Base-by-base conservation (phyloP, 2,888 invertebrate genomes). In the Pilophorus perplexus region DNA sequence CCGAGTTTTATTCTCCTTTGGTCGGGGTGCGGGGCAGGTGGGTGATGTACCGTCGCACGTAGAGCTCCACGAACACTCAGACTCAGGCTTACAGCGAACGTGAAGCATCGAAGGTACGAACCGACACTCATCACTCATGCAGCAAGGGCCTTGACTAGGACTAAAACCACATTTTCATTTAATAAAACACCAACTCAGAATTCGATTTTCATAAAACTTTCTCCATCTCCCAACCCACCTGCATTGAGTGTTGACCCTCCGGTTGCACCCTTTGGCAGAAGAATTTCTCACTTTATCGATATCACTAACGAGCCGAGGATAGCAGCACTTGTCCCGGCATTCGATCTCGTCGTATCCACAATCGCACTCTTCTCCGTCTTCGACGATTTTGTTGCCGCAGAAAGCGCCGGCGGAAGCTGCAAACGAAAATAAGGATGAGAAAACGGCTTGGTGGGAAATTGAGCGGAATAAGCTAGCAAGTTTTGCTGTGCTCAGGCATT, bases 371-470 rank as follows among this genome's bases (percentile, higher is more conserved):
- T 99, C 99, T 52, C 93, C 95, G 23, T 88, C 90, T 77, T 99
- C 99, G 0, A 95, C 94, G 74, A 99, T 95, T 80, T 96, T 96
- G 79, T 99, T 99, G 64, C 99, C 99, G 79, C 99, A 99, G 85
- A 98, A 99, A 25, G 98, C 94, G 67, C 93, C 94, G 68, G 86
- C 88, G 62, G 89, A 87, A n/a, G 87, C 88, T 80, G 73, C 44
- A 66, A 64, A 28, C 16, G n/a, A 28, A 44, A 50, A n/a, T n/a
- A n/a, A n/a, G n/a, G n/a, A n/a, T n/a, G n/a, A n/a, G n/a, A n/a
- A n/a, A n/a, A 16, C 22, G 14, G 16, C 20, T 16, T 16, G 10
- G 1, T 18, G n/a, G n/a, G n/a, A n/a, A n/a, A n/a, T n/a, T n/a
- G n/a, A n/a, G n/a, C n/a, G n/a, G n/a, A n/a, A n/a, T n/a, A n/a